Evolutionary conservation across 2,888 invertebrate species (phyloP).

Genomic region (Ryuthela nishihirai): DNA sequence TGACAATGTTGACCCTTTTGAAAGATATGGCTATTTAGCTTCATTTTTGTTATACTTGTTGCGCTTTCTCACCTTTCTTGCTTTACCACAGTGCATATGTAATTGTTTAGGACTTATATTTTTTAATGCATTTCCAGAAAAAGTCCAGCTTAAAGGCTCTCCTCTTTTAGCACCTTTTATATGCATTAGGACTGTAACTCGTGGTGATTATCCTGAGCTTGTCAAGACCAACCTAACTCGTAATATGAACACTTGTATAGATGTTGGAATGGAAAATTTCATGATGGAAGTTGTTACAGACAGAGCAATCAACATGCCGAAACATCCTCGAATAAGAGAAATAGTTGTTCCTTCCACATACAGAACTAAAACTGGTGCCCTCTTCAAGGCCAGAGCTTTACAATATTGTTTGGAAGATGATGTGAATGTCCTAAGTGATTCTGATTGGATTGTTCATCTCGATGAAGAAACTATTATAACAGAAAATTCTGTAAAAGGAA

Average conservation of each 20-base stretch:
- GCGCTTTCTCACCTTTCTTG: constrained; percentile 74
- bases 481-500: constrained; percentile 82
- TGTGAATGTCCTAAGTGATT: constrained; percentile 75
- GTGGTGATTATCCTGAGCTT: constrained; percentile 88
- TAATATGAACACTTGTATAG: constrained; percentile 80
- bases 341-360: constrained; percentile 84
- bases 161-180: constrained; percentile 90
- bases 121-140: constrained; percentile 93
- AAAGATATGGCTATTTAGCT: constrained; percentile 71
- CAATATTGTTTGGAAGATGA: constrained; percentile 92
- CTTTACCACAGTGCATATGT: constrained; percentile 80
- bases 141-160: constrained; percentile 80
- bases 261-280: constrained; percentile 90
- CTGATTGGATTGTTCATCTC: constrained; percentile 95
- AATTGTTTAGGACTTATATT: constrained; percentile 80
- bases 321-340: constrained; percentile 68
- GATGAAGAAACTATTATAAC: constrained; percentile 95
- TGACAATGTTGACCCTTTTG: constrained; percentile 64
- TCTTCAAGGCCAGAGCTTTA: constrained; percentile 90
- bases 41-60: constrained; percentile 71
- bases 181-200: constrained; percentile 88
- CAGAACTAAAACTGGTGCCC: constrained; percentile 82
- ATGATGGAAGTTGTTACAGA: constrained; percentile 95
- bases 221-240: constrained; percentile 80
- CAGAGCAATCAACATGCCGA: constrained; percentile 58